These are phyloP conservation scores for Rhabdomys pumilio DNA, from an alignment of 2,797 vertebrate species.

Conservation along the genomic window DNA sequence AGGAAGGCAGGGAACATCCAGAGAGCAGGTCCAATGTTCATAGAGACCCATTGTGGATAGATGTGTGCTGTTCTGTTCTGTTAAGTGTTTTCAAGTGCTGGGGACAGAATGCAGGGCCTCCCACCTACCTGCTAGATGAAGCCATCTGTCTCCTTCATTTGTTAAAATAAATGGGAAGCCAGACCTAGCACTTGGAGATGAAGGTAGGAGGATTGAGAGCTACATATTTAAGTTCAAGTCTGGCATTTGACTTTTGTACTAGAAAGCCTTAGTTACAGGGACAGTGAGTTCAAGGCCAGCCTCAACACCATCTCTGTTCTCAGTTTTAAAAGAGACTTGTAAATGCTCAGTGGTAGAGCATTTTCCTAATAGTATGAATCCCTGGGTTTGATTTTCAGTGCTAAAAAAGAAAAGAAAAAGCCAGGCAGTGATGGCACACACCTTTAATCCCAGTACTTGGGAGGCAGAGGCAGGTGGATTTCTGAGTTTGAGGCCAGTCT, in stretches of 20 bases:
- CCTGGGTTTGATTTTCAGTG: not conserved
- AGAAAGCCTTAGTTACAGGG: not conserved
- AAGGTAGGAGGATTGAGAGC: not conserved
- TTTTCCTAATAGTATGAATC: not conserved
- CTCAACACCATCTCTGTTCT: not conserved
- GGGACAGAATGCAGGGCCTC: not conserved
- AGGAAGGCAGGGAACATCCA: not conserved
- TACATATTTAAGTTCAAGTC: not conserved
- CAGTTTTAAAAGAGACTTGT: not conserved
- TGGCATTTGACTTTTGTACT: not conserved
- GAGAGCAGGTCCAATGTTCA: not conserved
- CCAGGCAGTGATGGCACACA: too few species aligned
- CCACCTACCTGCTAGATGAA: not conserved
- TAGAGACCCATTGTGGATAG: not conserved
- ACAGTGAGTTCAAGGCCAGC: not conserved
- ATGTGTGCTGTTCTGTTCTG: not conserved
- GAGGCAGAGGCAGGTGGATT: too few species aligned
- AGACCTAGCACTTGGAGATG: not conserved
- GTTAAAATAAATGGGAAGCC: not conserved
- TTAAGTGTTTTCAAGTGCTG: not conserved
- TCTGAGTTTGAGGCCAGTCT: too few species aligned
- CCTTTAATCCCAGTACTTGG: too few species aligned
- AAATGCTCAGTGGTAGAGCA: not conserved
- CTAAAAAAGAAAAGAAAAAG: too few species aligned
- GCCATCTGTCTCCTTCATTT: not conserved